Evolutionary conservation across 2,888 invertebrate species (phyloP).

Genomic region (Gibbula magus): DNA sequence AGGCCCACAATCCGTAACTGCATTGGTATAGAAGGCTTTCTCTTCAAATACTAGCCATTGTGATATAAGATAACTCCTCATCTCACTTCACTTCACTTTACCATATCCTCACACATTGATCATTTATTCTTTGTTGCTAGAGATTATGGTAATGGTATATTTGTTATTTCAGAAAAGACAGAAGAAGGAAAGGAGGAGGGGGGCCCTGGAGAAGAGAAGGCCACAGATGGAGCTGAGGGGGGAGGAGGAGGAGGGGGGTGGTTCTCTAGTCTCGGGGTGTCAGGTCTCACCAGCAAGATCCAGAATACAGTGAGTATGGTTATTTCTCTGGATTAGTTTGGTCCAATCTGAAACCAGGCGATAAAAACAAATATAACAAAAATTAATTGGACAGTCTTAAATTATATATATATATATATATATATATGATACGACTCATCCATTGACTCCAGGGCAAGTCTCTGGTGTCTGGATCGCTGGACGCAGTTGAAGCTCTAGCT

Average conservation of each 20-base stretch:
- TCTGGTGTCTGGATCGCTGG: conserved; percentile 32
- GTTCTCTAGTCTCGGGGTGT: conserved; percentile 68
- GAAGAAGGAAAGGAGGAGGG: conserved; percentile 5
- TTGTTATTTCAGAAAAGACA: neutral
- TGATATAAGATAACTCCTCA: too few relatives aligned
- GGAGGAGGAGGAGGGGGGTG: conserved; percentile 48
- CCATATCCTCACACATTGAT: too few relatives aligned
- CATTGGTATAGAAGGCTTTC: too few relatives aligned
- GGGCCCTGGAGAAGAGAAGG: conserved; percentile 30
- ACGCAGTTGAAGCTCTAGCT: conserved; percentile 60
- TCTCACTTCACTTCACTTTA: too few relatives aligned
- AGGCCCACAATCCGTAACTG: too few relatives aligned
- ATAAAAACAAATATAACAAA: neutral
- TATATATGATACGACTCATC: neutral
- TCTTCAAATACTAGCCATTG: too few relatives aligned
- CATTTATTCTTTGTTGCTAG: too few relatives aligned
- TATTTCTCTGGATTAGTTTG: neutral
- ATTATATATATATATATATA: neutral
- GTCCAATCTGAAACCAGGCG: neutral
- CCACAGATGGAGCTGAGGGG: conserved; percentile 9
- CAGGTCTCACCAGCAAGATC: conserved; percentile 66
- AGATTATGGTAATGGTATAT: neutral
- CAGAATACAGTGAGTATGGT: conserved; percentile 59
- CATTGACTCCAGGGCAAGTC: conserved; percentile 56
- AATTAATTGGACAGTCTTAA: neutral